Base-by-base conservation (phyloP, 2,113 vertebrate species). In the Varanus komodoensis region DNA sequence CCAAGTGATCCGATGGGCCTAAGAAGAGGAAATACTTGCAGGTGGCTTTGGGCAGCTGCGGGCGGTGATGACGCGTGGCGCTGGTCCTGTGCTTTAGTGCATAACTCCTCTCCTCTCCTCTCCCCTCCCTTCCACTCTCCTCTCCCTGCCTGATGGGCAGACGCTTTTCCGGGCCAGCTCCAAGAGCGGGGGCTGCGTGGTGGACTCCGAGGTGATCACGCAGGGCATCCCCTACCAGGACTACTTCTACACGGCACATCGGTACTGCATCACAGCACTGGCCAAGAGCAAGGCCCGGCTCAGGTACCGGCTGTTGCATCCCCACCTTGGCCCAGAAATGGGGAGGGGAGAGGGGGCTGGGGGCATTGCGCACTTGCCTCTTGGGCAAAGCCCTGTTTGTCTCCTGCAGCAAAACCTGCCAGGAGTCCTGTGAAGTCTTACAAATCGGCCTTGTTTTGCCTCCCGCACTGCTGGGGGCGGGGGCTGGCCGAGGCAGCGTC, bases 181-280 rank as follows among this genome's bases (percentile, higher is more conserved):
- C 0, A 96, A 97, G 23, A 97, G 97, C 0, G 97, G 98, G 64
- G 98, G 98, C 80, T 98, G 96, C 0, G 98, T 98, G 87, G 97
- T 99, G 81, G 98, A 99, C 96, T 98, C 98, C 0, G 98, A 99
- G 94, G 98, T 99, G 94, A 97, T 99, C 95, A 99, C 98, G 1
- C 98, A 98, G 8, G 98, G 98, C 82, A 98, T 99, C 93, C 98
- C 98, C 0, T 99, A 99, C 96, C 98, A 99, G 96, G 98, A 99
- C 95, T 99, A 99, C 94, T 99, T 99, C 97, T 98, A 98, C 97
- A 98, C 98, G 0, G 95, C 97, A 82, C 98, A 99, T 95, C 97
- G 98, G 96, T 99, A 98, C 97, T 98, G 98, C 96, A 98, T 99
- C 92, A 98, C 98, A 90, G 96, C 97, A 81, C 94, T 98, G 84